Evolutionary conservation across 2,113 vertebrate species (phyloP), one percentile per base, ranked within the genome.

Genomic region (Pelobates fuscus): DNA sequence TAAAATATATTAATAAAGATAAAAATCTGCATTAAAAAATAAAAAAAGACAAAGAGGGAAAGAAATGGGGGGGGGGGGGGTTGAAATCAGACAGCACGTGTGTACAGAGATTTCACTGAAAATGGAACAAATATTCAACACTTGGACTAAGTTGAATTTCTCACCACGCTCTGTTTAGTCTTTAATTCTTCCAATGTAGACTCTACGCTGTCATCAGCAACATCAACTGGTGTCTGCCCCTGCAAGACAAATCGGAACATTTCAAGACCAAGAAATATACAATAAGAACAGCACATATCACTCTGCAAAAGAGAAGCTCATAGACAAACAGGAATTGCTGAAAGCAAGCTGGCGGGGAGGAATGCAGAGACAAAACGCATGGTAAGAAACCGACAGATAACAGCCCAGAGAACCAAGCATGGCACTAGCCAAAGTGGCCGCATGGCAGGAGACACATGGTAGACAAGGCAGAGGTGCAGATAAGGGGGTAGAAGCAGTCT

Each of bases 151-250:
- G n/a, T n/a, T 37, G 5, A 37, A 37, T 37, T 11, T 46, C 72
- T 76, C 81, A 96, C 94, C 1, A 85, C 92, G 30, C 90, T 90
- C 82, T 95, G 95, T 79, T 94, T 94, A 72, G 81, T 87, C 41
- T 86, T 86, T 70, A 97, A 82, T 20, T 96, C 94, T 69, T 94
- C 91, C 77, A 97, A 78, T 37, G 94, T 84, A 21, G 83, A 82
- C 49, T 87, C 86, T n/a, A 95, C 86, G 0, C 89, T 93, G 71
- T 96, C 94, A n/a, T 95, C 95, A 0, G 94, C 94, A 7, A 97
- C 90, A 78, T 97, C 94, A 73, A 93, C 93, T 0, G 95, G 92
- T 0, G 94, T 94, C 82, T 96, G 95, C 61, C 95, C 94, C 95
- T 97, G 30, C 10, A 77, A 41, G 14, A 30, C 37, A 14, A 49